Evolutionary conservation across 2,797 vertebrate genomes (phyloP).

Genomic region (Dermochelys coriacea): DNA sequence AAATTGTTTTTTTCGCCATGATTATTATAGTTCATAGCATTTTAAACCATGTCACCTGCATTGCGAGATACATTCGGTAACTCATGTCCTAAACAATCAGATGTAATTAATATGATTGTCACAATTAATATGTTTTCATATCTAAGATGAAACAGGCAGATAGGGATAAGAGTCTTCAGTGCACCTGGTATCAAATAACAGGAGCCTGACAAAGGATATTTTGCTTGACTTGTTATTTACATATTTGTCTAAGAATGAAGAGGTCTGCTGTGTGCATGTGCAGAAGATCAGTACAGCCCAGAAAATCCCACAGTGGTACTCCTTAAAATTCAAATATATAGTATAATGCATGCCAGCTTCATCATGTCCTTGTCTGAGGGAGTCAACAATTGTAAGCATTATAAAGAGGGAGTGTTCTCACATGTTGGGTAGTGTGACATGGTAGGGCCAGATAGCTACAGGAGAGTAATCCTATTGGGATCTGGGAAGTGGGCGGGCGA

Average conservation of each 20-base stretch:
- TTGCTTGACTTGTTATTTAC: slow-evolving; percentile 71
- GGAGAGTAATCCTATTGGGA: too few relatives aligned
- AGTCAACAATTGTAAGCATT: not conserved
- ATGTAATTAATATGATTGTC: slow-evolving; percentile 76
- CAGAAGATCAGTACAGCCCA: slow-evolving; percentile 35
- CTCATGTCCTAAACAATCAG: slow-evolving; percentile 69
- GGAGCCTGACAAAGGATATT: slow-evolving; percentile 53
- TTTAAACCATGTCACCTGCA: slow-evolving; percentile 70
- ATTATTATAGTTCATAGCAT: slow-evolving; percentile 57
- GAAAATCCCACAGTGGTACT: slow-evolving; percentile 18
- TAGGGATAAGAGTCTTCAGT: slow-evolving; percentile 68
- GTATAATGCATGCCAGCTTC: not conserved
- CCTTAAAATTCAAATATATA: slow-evolving; percentile 48
- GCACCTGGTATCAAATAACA: slow-evolving; percentile 76
- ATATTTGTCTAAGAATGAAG: slow-evolving; percentile 68
- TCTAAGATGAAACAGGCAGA: slow-evolving; percentile 77
- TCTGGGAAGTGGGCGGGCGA: too few relatives aligned
- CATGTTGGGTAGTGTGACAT: not conserved
- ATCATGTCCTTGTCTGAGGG: not conserved
- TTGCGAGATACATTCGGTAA: slow-evolving; percentile 55
- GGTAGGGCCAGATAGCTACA: too few relatives aligned
- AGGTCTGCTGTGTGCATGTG: slow-evolving; percentile 42
- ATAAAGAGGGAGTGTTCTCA: not conserved
- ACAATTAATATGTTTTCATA: slow-evolving; percentile 79
- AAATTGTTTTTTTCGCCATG: slow-evolving; percentile 68